Evolutionary conservation across 2,888 invertebrate species (phyloP), one percentile per base, ranked within the genome.

Genomic region (Aelia acuminata): DNA sequence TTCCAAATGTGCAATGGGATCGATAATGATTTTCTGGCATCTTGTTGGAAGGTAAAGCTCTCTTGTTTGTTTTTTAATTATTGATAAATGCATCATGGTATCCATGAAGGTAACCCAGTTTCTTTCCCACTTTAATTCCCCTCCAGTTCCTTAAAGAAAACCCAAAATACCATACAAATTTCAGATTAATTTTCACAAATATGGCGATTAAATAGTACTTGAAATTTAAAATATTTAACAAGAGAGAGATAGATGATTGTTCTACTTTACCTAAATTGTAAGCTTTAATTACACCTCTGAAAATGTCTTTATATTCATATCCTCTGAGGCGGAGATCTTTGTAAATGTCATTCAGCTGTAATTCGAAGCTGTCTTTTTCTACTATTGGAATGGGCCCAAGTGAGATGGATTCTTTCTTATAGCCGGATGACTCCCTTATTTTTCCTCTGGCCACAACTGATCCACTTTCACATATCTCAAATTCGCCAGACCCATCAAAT

Each of bases 31-130:
- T 91, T 95, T 95, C 92, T 97, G 96, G 89, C 99, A 94, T 89
- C 98, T 94, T 49, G 98, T 98, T 1, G 98, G 98, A 90, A 99
- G 93, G 92, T 96, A 96, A 26, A 99, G 94, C 91, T 97, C 96
- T 84, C 96, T 94, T 47, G 95, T 94, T 91, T 95, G 94, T 90
- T 94, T 94, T 87, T 96, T 95, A 90, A 98, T 93, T 91, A 98
- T 96, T 87, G 95, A 95, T 92, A 98, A 97, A 93, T 99, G 99
- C 84, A 99, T 94, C 96, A 99, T 97, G 1, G 98, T 98, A 92
- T 99, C 99, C 93, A 99, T 95, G 93, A 96, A 99, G 84, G 98
- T 96, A 89, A 99, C 95, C 98, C 99, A 99, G 93, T 98, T 97
- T 90, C 95, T 95, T 89, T 94, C 94, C 98, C 98, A 99, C 90